These are phyloP conservation scores for Temnothorax longispinosus DNA, from an alignment of 1,140 invertebrate species.

Conservation along the genomic window DNA sequence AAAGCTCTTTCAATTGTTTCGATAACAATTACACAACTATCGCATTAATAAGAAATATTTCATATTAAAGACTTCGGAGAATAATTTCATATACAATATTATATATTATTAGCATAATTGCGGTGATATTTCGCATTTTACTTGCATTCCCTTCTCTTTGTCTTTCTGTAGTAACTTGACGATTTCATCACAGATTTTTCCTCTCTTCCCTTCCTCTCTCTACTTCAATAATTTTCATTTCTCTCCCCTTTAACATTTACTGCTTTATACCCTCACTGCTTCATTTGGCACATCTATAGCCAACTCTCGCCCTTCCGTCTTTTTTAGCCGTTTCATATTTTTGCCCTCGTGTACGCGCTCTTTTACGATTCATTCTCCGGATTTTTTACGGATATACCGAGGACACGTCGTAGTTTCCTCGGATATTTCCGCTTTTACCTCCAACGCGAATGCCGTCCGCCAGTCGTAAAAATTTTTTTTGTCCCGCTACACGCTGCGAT, in stretches of 20 bases:
- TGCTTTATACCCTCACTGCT: background rate
- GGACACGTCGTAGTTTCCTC: background rate
- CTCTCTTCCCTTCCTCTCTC: no score
- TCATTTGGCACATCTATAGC: conserved; percentile 31
- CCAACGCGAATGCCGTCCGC: background rate
- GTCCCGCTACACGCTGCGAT: background rate
- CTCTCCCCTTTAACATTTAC: conserved; percentile 21
- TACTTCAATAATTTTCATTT: conserved; percentile 31
- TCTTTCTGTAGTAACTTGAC: background rate
- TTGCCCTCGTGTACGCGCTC: background rate
- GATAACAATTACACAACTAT: background rate
- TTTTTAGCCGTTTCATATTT: conserved; percentile 48
- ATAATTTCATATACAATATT: background rate
- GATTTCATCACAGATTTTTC: background rate
- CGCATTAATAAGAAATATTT: background rate
- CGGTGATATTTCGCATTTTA: background rate
- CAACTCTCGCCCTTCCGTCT: conserved; percentile 7
- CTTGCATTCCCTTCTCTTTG: background rate
- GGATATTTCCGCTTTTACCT: conserved; percentile 40
- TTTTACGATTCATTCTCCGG: conserved; percentile 47
- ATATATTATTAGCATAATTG: conserved; percentile 11
- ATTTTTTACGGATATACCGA: conserved; percentile 42
- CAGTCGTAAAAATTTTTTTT: conserved; percentile 35
- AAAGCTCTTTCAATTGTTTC: background rate
- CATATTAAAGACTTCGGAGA: background rate